Conservation (phyloP, 2,797 vertebrate genomes). For the Gambusia yucatana region DNA sequence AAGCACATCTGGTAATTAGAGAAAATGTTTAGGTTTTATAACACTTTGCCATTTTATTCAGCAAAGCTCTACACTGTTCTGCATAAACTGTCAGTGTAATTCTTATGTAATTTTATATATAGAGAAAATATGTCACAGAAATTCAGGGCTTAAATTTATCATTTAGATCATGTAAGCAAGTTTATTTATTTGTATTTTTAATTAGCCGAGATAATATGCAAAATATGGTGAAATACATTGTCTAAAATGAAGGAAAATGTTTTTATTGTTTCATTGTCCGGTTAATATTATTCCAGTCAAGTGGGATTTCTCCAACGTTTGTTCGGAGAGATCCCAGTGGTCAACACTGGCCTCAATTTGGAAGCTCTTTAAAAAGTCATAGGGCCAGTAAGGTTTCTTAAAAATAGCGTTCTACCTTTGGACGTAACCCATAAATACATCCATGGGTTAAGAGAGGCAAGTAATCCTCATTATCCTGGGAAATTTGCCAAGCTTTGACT, state of each 20-base stretch:
- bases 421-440: conserved; percentile 50
- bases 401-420: conserved; percentile 50
- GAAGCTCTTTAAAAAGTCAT: conserved; percentile 5
- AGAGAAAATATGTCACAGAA: background rate
- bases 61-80: background rate
- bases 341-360: conserved; percentile 2
- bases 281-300: background rate
- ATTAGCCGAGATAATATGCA: too few relatives aligned
- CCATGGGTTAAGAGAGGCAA: conserved; percentile 42
- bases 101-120: background rate
- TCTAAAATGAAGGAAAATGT: background rate
- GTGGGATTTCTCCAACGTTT: background rate
- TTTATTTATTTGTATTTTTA: background rate
- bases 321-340: background rate
- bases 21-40: background rate
- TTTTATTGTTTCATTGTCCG: too few relatives aligned
- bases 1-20: background rate
- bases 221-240: background rate
- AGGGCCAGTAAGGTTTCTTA: background rate
- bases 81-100: background rate
- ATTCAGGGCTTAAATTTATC: background rate
- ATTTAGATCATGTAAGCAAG: background rate
- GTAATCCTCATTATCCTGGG: conserved; percentile 64
- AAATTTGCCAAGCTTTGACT: conserved; percentile 11
- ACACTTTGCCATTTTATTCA: background rate